These are phyloP conservation scores for Vireo griseus DNA, from an alignment of 2,797 vertebrate species.

Conservation along the genomic window DNA sequence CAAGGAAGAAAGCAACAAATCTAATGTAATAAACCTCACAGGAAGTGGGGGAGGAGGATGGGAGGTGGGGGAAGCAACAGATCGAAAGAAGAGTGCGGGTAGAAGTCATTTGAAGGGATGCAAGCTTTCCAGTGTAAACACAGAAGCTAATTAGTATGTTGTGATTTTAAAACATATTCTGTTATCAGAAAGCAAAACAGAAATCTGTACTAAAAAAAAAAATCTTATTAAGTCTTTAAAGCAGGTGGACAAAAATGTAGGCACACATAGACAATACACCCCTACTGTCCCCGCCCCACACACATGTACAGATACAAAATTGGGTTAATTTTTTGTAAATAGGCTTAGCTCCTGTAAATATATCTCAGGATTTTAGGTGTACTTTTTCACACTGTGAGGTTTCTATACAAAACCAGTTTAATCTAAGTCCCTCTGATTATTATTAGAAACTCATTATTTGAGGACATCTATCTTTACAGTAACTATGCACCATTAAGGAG, in stretches of 20 bases:
- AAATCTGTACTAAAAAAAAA: background rate
- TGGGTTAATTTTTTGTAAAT: constrained; percentile 43
- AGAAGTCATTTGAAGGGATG: constrained; percentile 2
- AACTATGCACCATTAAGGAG: constrained; percentile 35
- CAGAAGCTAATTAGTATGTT: constrained; percentile 5
- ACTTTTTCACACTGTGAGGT: background rate
- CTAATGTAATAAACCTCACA: background rate
- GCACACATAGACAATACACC: background rate
- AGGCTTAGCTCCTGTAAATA: constrained; percentile 38
- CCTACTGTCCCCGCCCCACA: background rate
- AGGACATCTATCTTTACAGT: constrained; percentile 58
- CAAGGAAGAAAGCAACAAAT: background rate
- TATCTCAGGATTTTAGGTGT: constrained; percentile 30
- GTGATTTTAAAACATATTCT: constrained; percentile 6
- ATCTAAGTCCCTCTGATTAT: constrained; percentile 57
- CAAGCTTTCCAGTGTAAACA: constrained; percentile 16
- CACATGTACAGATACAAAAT: background rate
- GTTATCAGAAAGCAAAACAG: background rate
- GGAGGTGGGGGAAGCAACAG: background rate
- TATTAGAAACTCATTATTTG: constrained; percentile 65
- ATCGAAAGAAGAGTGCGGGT: background rate
- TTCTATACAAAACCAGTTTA: constrained; percentile 50
- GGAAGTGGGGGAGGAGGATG: background rate
- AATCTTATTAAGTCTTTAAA: background rate
- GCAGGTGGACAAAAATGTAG: background rate